Evolutionary conservation across 2,888 invertebrate species (phyloP).

Genomic region (Dryocosmus kuriphilus): DNA sequence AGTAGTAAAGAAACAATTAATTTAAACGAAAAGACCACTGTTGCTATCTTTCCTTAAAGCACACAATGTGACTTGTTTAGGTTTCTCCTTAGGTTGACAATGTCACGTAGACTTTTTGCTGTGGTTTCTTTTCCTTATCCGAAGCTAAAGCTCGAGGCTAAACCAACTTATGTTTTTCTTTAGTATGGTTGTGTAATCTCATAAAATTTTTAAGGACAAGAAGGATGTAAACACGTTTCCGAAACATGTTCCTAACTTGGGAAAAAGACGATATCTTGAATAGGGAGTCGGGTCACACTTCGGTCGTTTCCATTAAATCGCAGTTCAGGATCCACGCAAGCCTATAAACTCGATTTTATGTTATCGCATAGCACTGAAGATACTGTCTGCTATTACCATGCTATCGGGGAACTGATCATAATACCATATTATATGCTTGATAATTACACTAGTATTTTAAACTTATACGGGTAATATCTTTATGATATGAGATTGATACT

Average conservation of each 20-base stretch:
- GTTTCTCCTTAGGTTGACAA: background rate
- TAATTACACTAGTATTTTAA: background rate
- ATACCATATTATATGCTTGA: background rate
- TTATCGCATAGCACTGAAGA: background rate
- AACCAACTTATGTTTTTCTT: background rate
- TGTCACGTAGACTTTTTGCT: background rate
- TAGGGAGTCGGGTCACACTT: constrained; percentile 28
- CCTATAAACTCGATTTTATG: constrained; percentile 28
- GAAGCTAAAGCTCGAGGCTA: constrained; percentile 8
- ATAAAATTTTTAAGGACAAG: background rate
- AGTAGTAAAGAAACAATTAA: too few relatives aligned
- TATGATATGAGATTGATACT: too few relatives aligned
- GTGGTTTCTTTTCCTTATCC: background rate
- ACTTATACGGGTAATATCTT: background rate
- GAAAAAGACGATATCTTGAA: background rate
- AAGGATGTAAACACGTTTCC: background rate
- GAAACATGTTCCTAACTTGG: background rate
- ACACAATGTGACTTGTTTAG: background rate
- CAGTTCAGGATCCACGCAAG: constrained; percentile 20
- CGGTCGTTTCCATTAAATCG: constrained; percentile 34
- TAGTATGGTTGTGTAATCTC: background rate
- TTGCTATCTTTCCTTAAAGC: too few relatives aligned
- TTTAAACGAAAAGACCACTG: too few relatives aligned
- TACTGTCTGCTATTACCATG: constrained; percentile 3
- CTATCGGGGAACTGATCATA: constrained; percentile 14